Base-by-base conservation (phyloP, 2,797 vertebrate species). In the Amphiprion clarkii region DNA sequence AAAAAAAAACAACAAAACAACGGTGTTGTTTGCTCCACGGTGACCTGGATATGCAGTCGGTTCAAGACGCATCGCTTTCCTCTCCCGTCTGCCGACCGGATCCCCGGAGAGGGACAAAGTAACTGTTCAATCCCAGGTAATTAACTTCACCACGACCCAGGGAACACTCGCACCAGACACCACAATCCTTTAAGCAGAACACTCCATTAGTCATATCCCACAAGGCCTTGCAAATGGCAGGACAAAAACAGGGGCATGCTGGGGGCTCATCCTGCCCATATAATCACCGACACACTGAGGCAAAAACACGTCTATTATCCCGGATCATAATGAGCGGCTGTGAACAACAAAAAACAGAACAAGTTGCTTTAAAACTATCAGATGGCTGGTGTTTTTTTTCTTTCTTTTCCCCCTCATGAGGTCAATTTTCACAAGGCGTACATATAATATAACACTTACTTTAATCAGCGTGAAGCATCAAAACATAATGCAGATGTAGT, bases 51-150 rank as follows among this genome's bases (percentile, higher is more conserved):
- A 79, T 74, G 70, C 69, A 68, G 86, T 86, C 87, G 25, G 84
- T 87, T 88, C 77, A 82, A 76, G 85, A 83, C 74, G 79, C 87
- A 84, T 79, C 66, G 57, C 83, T 87, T 79, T 69, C 78, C 76
- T 79, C 80, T 78, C 51, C 83, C 74, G 87, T 87, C 83, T 88
- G 81, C 84, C 39, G 76, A 79, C 81, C 3, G 54, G 48, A 40
- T 89, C 91, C 90, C 91, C 0, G 44, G 88, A 83, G 89, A 83
- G 77, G 63, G 76, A 70, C 86, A 82, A 87, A 92, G 89, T 90
- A 90, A 94, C 89, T 87, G 87, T 91, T 93, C 92, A 92, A 91
- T 92, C 92, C 88, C 86, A 91, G 92, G 92, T 94, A 94, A 93
- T 94, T 94, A 94, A 93, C 91, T 91, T 89, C 89, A 90, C 73